phyloP scores from a whole-genome alignment of 1,140 invertebrate genomes.

The Halyomorpha halys region DNA sequence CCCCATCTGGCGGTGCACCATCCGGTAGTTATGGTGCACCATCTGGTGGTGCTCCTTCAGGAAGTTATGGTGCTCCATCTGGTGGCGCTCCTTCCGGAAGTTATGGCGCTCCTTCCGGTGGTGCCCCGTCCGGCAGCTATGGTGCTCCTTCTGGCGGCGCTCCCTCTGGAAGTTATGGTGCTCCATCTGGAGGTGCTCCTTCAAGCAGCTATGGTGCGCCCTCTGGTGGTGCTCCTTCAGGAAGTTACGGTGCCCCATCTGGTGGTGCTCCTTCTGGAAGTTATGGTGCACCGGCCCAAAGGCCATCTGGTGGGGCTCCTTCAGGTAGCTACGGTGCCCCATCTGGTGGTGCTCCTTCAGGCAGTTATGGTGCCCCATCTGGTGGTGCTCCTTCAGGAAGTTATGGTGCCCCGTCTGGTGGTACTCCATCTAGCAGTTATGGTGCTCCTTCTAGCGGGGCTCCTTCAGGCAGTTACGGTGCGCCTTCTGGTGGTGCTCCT shows the following conservation, averaged over 20 bases:
- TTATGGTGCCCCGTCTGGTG: conserved; percentile 28
- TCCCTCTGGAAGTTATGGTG: conserved; percentile 4
- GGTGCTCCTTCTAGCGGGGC: conserved; percentile 7
- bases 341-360: neutral
- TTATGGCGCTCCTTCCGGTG: conserved; percentile 19
- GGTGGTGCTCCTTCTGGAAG: conserved; percentile 13
- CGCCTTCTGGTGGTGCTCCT: conserved; percentile 17
- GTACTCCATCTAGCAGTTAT: neutral
- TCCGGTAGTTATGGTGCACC: conserved; percentile 24
- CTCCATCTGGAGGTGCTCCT: conserved; percentile 16
- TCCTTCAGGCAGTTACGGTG: conserved; percentile 25
- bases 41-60: conserved; percentile 15
- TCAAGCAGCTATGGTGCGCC: neutral
- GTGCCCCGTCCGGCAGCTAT: conserved; percentile 1
- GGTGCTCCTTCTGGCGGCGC: conserved; percentile 5
- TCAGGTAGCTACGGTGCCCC: conserved; percentile 20
- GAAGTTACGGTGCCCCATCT: conserved; percentile 27
- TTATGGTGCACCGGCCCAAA: conserved; percentile 17
- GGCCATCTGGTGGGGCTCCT: conserved; percentile 10
- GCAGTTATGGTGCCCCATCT: conserved; percentile 1
- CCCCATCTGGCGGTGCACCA: conserved; percentile 19
- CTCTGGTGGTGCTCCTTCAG: neutral
- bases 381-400: conserved; percentile 24
- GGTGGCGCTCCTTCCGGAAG: neutral
- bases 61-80: conserved; percentile 24